phyloP scores from a whole-genome alignment of 2,888 invertebrate species.

The Panzeria rudis region DNA sequence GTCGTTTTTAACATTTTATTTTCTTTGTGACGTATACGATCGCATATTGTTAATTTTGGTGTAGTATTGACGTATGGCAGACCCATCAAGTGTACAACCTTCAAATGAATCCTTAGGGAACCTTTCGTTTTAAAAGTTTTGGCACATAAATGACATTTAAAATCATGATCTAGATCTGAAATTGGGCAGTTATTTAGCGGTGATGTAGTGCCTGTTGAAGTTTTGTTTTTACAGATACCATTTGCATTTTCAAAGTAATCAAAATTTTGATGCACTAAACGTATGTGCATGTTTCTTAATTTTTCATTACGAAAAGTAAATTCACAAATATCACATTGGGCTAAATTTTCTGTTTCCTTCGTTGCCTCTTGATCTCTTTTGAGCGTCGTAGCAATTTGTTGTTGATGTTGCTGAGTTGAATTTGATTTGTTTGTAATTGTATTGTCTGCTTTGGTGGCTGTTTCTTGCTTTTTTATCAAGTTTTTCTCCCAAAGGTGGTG shows the following conservation, averaged over 20 bases:
- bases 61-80: slow-evolving; percentile 73
- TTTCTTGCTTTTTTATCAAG: slow-evolving; percentile 33
- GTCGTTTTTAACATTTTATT: slow-evolving; percentile 64
- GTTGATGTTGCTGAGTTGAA: slow-evolving; percentile 52
- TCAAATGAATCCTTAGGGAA: slow-evolving; percentile 91
- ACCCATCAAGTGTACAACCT: slow-evolving; percentile 88
- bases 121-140: slow-evolving; percentile 93
- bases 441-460: slow-evolving; percentile 24
- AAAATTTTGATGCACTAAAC: slow-evolving; percentile 86
- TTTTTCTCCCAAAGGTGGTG: slow-evolving; percentile 37
- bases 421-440: slow-evolving; percentile 49
- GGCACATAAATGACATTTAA: slow-evolving; percentile 89
- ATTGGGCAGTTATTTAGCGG: slow-evolving; percentile 32
- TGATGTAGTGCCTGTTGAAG: slow-evolving; percentile 65
- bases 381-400: slow-evolving; percentile 41
- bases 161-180: slow-evolving; percentile 76
- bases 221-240: slow-evolving; percentile 68
- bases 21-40: slow-evolving; percentile 80
- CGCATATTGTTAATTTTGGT: slow-evolving; percentile 80
- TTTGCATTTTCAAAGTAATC: slow-evolving; percentile 24
- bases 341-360: slow-evolving; percentile 39
- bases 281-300: slow-evolving; percentile 90
- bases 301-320: slow-evolving; percentile 88
- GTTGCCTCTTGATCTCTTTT: slow-evolving; percentile 7
- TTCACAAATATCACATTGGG: slow-evolving; percentile 88